Base-by-base conservation (phyloP, 2,797 vertebrate genomes). In the Mus caroli region DNA sequence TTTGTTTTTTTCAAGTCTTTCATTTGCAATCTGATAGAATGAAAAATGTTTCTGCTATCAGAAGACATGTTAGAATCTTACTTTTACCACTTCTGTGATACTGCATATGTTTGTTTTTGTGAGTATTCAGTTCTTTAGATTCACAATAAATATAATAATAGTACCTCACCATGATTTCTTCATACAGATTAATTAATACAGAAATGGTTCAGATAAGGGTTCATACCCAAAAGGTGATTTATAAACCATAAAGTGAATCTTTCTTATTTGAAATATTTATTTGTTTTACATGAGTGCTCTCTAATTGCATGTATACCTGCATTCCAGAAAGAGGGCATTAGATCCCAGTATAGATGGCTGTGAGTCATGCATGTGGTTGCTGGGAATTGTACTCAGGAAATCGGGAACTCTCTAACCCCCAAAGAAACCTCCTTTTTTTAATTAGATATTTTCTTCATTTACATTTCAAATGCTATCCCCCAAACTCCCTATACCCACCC, bases 71-170 rank as follows among this genome's bases (percentile, higher is more conserved):
- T 93, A 50, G 58, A 84, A 40, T 67, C 24, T 76, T 84, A n/a
- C 28, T 67, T 92, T 52, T 83, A 69, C 8, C 17, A 60, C 14
- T 43, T 93, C 15, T 86, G 83, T 92, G 67, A 83, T 92, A 37
- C 37, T 46, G 17, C 69, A 8, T 37, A 92, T 87, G 13, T 67
- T 78, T 37, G 46, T 22, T 69, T 62, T 28, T 62, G 24, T 34
- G 43, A 83, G 64, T 85, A 13, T 78, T 64, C 22, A 40, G 77
- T 73, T 88, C 0, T 56, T 93, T 34, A 82, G 0, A 2, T 52
- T 22, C 52, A 80, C 56, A 88, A 60, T 28, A 26, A 40, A 6
- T 19, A 69, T 43, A 78, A 60, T 50, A 67, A 31, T 22, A 76
- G 43, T 69, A 56, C 12, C 1, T 43, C 28, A 82, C 31, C 56